These are phyloP conservation scores for Eleutherodactylus coqui DNA, from an alignment of 2,797 vertebrate species.

Conservation along the genomic window DNA sequence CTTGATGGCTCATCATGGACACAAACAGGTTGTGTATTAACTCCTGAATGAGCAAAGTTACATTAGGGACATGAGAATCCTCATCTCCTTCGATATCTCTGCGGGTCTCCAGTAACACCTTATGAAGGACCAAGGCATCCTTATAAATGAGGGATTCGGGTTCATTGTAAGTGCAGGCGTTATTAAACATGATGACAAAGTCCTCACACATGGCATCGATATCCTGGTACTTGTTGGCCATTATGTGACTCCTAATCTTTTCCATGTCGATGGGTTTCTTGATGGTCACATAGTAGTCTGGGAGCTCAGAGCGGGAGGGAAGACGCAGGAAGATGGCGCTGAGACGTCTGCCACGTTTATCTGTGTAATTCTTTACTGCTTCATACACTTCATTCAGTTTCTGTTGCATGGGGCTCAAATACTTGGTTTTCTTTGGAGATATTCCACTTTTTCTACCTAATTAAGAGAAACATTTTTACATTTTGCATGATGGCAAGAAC, in stretches of 20 bases:
- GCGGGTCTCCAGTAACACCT: conserved; percentile 91
- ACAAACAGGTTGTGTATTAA: conserved; percentile 97
- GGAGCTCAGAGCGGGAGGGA: conserved; percentile 93
- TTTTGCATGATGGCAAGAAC: too few relatives aligned
- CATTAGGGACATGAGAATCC: conserved; percentile 91
- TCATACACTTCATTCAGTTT: conserved; percentile 98
- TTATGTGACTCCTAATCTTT: conserved; percentile 95
- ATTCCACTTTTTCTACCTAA: conserved; percentile 91
- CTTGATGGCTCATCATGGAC: conserved; percentile 96
- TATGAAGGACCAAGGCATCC: conserved; percentile 93
- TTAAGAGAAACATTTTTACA: background rate
- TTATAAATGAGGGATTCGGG: conserved; percentile 98
- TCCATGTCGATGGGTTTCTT: conserved; percentile 98
- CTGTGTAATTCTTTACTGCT: conserved; percentile 96
- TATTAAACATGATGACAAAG: conserved; percentile 98
- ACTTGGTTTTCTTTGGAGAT: conserved; percentile 95
- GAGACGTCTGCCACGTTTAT: conserved; percentile 93
- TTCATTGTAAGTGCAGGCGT: conserved; percentile 97
- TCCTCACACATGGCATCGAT: conserved; percentile 97
- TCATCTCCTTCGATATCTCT: conserved; percentile 94
- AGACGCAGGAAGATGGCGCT: conserved; percentile 97
- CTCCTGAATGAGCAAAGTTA: conserved; percentile 93
- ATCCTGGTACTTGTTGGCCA: conserved; percentile 98
- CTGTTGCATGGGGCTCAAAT: conserved; percentile 96
- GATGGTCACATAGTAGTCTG: conserved; percentile 96